Percentiles rank a stretch among this genome's conserved stretches.
These are phyloP conservation scores for Taphrorychus bicolor DNA, from an alignment of 2,888 invertebrate genomes.

Conservation along the genomic window DNA sequence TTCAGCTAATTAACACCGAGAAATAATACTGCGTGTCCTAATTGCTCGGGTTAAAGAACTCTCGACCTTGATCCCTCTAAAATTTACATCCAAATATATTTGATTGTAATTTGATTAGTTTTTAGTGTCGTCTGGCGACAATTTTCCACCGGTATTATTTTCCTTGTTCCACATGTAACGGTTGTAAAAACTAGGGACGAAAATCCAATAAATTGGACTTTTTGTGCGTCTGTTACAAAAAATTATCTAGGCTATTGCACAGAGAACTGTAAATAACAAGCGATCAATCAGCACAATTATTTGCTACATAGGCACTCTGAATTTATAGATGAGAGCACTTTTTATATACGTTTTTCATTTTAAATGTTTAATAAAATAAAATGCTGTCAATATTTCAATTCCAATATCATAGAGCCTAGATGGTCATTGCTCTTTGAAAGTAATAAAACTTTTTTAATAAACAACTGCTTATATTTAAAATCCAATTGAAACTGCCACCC, in stretches of 20 bases:
- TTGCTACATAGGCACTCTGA: no score
- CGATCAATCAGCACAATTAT: conserved; percentile 22
- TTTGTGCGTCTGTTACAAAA: background rate
- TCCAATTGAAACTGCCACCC: no score
- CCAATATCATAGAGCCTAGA: background rate
- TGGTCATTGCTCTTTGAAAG: background rate
- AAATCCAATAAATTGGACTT: conserved; percentile 11
- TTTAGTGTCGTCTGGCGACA: background rate
- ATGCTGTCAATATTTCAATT: background rate
- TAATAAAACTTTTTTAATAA: no score
- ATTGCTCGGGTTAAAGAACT: background rate
- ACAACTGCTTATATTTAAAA: no score
- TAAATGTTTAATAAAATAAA: conserved; percentile 12
- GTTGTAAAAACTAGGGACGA: background rate
- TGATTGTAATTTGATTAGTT: background rate
- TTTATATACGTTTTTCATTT: conserved; percentile 23
- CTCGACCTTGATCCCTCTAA: no score
- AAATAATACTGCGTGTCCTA: background rate
- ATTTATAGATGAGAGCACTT: conserved; percentile 6
- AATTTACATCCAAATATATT: no score
- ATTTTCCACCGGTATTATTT: background rate
- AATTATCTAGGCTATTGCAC: conserved; percentile 21
- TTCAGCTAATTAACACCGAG: conserved; percentile 30
- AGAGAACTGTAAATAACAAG: conserved; percentile 23
- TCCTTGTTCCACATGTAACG: background rate